phyloP scores from a whole-genome alignment of 2,888 invertebrate species.

The Caenorhabditis sp. region DNA sequence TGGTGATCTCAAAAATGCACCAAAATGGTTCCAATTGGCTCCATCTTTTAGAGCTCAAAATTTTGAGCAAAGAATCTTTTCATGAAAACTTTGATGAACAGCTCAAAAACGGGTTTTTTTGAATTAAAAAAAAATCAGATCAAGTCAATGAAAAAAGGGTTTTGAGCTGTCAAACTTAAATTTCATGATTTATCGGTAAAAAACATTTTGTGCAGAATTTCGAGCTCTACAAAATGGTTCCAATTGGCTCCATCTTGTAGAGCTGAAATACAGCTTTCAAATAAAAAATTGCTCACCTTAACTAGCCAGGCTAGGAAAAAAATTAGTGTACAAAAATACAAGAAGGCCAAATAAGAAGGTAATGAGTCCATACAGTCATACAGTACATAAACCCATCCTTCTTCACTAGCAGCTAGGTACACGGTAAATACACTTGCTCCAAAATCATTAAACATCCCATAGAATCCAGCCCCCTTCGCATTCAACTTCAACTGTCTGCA shows the following conservation, averaged over 20 bases:
- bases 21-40: not conserved
- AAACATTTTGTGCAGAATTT: too few relatives aligned
- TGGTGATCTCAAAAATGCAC: too few relatives aligned
- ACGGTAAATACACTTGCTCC: conserved; percentile 91
- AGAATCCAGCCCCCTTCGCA: conserved; percentile 92
- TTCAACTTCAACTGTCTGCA: conserved; percentile 89
- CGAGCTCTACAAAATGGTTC: too few relatives aligned
- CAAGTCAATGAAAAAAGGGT: too few relatives aligned
- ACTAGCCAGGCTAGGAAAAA: conserved; percentile 99
- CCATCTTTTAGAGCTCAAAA: conserved; percentile 1
- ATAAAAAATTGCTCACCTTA: conserved; percentile 75
- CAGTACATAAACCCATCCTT: conserved; percentile 99
- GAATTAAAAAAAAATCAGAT: too few relatives aligned
- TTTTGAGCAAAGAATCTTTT: not conserved
- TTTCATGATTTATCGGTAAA: too few relatives aligned
- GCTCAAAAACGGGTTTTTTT: too few relatives aligned
- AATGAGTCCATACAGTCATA: conserved; percentile 77
- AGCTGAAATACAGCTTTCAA: not conserved
- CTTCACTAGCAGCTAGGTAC: conserved; percentile 98
- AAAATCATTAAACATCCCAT: conserved; percentile 88
- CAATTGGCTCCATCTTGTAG: too few relatives aligned
- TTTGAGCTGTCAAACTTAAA: too few relatives aligned
- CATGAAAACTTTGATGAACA: too few relatives aligned
- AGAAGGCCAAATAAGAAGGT: conserved; percentile 79
- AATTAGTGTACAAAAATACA: conserved; percentile 98